Conservation (phyloP, 2,888 invertebrate genomes). For the Drosophila pseudotalamancana region DNA sequence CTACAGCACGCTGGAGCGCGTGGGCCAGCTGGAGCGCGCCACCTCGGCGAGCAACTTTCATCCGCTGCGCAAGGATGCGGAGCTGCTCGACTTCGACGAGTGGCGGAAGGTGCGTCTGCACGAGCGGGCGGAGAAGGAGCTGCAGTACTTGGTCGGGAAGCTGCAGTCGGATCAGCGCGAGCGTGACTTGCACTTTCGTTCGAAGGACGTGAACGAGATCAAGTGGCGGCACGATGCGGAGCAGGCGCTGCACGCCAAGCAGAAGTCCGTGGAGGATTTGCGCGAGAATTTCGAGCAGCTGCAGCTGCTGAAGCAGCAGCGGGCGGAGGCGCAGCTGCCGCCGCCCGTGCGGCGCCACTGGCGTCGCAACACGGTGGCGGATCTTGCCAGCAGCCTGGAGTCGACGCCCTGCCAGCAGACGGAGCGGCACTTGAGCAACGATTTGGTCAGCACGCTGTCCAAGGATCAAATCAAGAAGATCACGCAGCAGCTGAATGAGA, state of each 20-base stretch:
- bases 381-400: conserved; percentile 91
- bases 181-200: conserved; percentile 92
- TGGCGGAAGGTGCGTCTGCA: conserved; percentile 92
- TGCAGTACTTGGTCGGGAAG: conserved; percentile 90
- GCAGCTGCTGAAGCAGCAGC: conserved; percentile 85
- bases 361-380: conserved; percentile 92
- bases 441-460: conserved; percentile 93
- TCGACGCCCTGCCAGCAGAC: conserved; percentile 85
- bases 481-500: conserved; percentile 92
- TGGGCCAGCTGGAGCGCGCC: conserved; percentile 91
- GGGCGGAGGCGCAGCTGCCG: conserved; percentile 85
- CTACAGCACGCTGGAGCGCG: conserved; percentile 93
- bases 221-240: conserved; percentile 92
- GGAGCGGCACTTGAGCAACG: conserved; percentile 88
- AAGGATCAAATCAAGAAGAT: conserved; percentile 92
- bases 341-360: conserved; percentile 85
- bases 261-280: conserved; percentile 94
- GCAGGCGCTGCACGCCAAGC: conserved; percentile 91
- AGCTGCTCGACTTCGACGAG: conserved; percentile 93
- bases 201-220: conserved; percentile 89
- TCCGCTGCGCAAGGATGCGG: conserved; percentile 90
- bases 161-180: conserved; percentile 91
- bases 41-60: conserved; percentile 89
- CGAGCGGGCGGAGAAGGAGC: conserved; percentile 92
- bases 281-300: conserved; percentile 90